Base-by-base conservation (phyloP, 2,797 vertebrate species). In the Denticeps clupeoides region DNA sequence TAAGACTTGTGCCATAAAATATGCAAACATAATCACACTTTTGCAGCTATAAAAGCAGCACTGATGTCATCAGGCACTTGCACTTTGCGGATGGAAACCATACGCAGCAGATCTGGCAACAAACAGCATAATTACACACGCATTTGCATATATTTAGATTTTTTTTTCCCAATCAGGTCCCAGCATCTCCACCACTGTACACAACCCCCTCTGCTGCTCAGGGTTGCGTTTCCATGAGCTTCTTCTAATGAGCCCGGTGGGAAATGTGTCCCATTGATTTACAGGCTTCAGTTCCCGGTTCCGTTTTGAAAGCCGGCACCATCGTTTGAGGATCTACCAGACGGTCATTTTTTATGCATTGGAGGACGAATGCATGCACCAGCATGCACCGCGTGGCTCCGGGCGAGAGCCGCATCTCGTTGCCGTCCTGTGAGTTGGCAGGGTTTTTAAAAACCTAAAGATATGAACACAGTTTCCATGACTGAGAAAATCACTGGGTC, bases 201-300 rank as follows among this genome's bases (percentile, higher is more conserved):
- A 3, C 2, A 13, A 3, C 6, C 15, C 26, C 13, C 32, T 15
- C 31, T 13, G 8, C 7, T 11, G 8, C 16, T 56, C 44, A 49
- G 55, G 40, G 53, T 64, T 57, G 53, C 58, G 59, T 59, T 60
- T 55, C 63, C 61, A 65, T 49, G 59, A 64, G 57, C 31, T 50
- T 64, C 62, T 63, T 53, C 45, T 82, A 81, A 82, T 74, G 71
- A 80, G 77, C 64, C 80, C 62, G 67, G 41, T 63, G 78, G 77
- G 78, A 78, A 68, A 51, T 32, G 26, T 59, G 58, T 58, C 56
- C 58, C 62, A 63, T 62, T 56, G 57, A 53, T 54, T 47, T 29
- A 52, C 48, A 42, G 46, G 54, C 45, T 18, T 40, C 25, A 31
- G 59, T 64, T 57, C 65, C 60, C 57, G 60, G 64, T 66, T 64